A percentile compares a stretch with the other conserved stretches of the same genome.
Conservation (phyloP, 2,888 invertebrate species). For the Slavum lentiscoides region DNA sequence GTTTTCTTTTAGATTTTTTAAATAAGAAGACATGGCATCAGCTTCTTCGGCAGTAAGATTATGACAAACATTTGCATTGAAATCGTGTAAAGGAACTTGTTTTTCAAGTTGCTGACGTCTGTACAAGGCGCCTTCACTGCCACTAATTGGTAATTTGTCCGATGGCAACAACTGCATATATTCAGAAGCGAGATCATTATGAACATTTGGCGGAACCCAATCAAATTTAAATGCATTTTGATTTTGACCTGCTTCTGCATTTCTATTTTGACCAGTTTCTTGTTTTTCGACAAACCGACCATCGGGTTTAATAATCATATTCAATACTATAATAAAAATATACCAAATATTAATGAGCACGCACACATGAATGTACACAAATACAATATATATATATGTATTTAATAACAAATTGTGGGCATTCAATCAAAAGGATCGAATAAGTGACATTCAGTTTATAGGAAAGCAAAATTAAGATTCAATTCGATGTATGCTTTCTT, state of each 20-base stretch:
- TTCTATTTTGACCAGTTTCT: slow-evolving; percentile 27
- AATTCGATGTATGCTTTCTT: no score
- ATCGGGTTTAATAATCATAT: slow-evolving; percentile 47
- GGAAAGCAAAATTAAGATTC: no score
- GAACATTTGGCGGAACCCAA: slow-evolving; percentile 45
- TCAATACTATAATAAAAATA: slow-evolving; percentile 31
- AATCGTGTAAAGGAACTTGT: slow-evolving; percentile 83
- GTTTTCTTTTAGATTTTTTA: slow-evolving; percentile 69
- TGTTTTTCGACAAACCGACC: slow-evolving; percentile 18
- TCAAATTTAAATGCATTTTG: slow-evolving; percentile 45
- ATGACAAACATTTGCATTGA: slow-evolving; percentile 69
- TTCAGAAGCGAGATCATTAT: slow-evolving; percentile 65
- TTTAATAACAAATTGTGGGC: neutral
- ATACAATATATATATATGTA: neutral
- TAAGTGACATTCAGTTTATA: no score
- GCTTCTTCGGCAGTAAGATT: slow-evolving; percentile 63
- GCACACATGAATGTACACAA: no score
- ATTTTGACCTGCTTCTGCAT: slow-evolving; percentile 26
- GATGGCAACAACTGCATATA: slow-evolving; percentile 64
- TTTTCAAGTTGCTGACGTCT: slow-evolving; percentile 80
- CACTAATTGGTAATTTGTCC: slow-evolving; percentile 73
- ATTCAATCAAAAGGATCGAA: no score
- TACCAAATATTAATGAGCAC: neutral
- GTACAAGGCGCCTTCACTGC: slow-evolving; percentile 76
- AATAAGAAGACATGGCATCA: slow-evolving; percentile 63